phyloP scores from a whole-genome alignment of 2,113 vertebrate genomes.

The Tetraodon nigroviridis region DNA sequence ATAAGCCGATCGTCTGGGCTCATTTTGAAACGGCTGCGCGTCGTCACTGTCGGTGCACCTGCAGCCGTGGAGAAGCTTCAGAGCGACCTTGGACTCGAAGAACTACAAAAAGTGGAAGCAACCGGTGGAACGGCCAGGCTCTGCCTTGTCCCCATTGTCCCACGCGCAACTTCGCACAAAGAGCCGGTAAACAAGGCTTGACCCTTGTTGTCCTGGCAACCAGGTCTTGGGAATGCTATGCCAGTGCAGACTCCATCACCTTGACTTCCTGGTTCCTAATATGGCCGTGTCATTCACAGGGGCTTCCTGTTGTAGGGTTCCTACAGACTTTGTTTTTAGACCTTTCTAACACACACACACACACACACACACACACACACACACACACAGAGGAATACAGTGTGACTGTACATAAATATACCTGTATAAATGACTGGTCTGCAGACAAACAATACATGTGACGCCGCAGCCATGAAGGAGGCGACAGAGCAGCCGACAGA shows the following conservation, averaged over 20 bases:
- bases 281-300: conserved; percentile 51
- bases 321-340: conserved; percentile 15
- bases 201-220: conserved; percentile 39
- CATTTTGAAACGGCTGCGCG: neutral
- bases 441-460: conserved; percentile 14
- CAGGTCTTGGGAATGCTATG: conserved; percentile 62
- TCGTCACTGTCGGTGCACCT: no score
- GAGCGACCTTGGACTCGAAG: no score
- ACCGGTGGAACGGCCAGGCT: no score
- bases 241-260: conserved; percentile 61
- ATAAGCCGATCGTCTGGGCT: neutral
- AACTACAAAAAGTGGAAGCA: no score
- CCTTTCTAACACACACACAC: neutral
- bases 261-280: conserved; percentile 61
- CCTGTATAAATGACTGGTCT: neutral
- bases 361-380: conserved; percentile 9
- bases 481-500: conserved; percentile 51
- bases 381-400: conserved; percentile 1
- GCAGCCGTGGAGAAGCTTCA: no score
- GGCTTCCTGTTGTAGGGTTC: conserved; percentile 56
- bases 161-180: no score
- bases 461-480: conserved; percentile 27
- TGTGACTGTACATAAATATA: neutral
- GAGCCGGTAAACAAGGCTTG: conserved; percentile 15
- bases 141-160: no score